These are phyloP conservation scores for Drosophila stalkeri DNA, from an alignment of 2,888 invertebrate species.

Conservation along the genomic window DNA sequence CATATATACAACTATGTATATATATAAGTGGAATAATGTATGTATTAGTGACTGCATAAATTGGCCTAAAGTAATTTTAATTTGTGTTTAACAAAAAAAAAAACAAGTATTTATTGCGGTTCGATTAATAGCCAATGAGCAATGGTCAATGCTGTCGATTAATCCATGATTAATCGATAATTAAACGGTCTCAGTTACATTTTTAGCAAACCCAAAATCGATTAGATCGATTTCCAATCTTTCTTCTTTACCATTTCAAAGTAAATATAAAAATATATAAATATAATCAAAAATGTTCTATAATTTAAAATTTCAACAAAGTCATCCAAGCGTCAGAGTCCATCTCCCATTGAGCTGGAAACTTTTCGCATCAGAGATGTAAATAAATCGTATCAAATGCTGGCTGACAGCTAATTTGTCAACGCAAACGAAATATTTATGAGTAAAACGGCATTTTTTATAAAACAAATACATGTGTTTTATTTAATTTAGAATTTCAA, in stretches of 20 bases:
- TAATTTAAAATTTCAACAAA: neutral
- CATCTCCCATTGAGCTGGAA: neutral
- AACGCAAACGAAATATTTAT: conserved; percentile 21
- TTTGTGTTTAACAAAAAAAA: conserved; percentile 11
- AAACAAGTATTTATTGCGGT: neutral
- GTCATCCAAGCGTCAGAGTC: neutral
- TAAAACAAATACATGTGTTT: neutral
- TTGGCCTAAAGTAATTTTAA: conserved; percentile 31
- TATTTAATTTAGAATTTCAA: conserved; percentile 30
- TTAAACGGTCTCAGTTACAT: neutral
- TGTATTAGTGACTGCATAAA: conserved; percentile 26
- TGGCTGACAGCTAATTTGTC: conserved; percentile 25
- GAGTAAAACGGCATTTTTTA: conserved; percentile 6
- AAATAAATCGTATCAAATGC: conserved; percentile 7
- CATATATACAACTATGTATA: neutral
- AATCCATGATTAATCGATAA: neutral
- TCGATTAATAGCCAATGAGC: neutral
- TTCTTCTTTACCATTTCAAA: neutral
- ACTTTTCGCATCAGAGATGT: neutral
- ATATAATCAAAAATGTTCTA: neutral
- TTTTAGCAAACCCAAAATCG: neutral
- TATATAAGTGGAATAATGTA: neutral
- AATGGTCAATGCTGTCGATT: neutral
- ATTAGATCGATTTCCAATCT: too few relatives aligned
- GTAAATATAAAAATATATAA: neutral